Evolutionary conservation across 1,140 invertebrate genomes (phyloP).

Genomic region (Bicyclus anynana): DNA sequence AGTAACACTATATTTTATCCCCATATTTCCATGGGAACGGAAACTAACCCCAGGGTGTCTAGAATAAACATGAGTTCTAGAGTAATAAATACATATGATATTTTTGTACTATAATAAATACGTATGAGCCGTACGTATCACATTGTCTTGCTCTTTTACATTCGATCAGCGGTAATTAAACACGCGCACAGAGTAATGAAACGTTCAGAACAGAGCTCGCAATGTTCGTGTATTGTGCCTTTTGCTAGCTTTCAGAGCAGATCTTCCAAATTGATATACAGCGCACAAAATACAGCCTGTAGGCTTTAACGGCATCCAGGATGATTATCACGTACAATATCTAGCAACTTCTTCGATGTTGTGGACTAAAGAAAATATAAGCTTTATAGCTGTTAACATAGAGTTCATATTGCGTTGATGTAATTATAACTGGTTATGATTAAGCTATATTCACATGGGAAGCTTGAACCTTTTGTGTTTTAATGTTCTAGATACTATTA

Average conservation of each 20-base stretch:
- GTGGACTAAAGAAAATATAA: not conserved
- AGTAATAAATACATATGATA: not conserved
- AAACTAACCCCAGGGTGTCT: no score
- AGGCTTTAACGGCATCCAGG: constrained; percentile 2
- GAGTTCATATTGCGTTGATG: not conserved
- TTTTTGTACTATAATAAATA: no score
- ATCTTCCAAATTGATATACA: constrained; percentile 5
- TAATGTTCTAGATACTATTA: no score
- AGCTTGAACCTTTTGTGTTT: not conserved
- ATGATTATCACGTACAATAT: constrained; percentile 11
- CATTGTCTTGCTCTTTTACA: no score
- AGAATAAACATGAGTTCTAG: not conserved
- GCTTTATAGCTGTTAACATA: not conserved
- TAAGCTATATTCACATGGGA: not conserved
- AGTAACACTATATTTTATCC: no score
- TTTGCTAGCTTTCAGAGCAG: constrained; percentile 4
- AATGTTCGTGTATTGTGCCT: not conserved
- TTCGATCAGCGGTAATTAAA: no score
- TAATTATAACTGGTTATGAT: not conserved
- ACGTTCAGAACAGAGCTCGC: not conserved
- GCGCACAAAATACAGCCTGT: constrained; percentile 5
- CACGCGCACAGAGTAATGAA: not conserved
- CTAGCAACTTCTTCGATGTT: not conserved
- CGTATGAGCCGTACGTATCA: no score
- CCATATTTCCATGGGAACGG: no score